Conservation (phyloP, 2,113 vertebrate species). For the Eptatretus burgeri region DNA sequence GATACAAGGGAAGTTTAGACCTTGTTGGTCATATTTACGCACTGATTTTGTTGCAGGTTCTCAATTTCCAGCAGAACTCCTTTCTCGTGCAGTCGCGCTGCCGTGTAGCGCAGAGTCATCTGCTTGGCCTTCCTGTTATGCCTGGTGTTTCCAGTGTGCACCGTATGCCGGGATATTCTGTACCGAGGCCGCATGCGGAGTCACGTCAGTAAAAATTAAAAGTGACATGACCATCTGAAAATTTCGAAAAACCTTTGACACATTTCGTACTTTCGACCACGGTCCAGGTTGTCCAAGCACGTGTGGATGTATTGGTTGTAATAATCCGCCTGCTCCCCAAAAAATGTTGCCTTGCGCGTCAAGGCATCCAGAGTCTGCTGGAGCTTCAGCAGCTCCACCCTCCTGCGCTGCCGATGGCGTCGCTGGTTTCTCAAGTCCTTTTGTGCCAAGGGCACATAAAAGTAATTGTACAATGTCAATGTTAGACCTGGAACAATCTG, state of each 20-base stretch:
- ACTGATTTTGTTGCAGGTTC: slow-evolving; percentile 70
- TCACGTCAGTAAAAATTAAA: too few relatives aligned
- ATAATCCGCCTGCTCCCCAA: slow-evolving; percentile 69
- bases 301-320: slow-evolving; percentile 95
- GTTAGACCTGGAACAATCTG: too few relatives aligned
- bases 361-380: slow-evolving; percentile 60
- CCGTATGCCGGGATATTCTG: too few relatives aligned
- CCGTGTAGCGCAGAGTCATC: slow-evolving; percentile 53
- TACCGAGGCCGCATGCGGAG: too few relatives aligned
- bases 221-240: too few relatives aligned
- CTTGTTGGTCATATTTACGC: too few relatives aligned
- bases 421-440: slow-evolving; percentile 95
- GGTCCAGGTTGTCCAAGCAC: slow-evolving; percentile 86
- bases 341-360: slow-evolving; percentile 63
- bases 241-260: too few relatives aligned
- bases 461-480: too few relatives aligned
- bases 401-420: slow-evolving; percentile 69
- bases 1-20: too few relatives aligned
- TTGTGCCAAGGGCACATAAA: too few relatives aligned
- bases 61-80: slow-evolving; percentile 80
- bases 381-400: slow-evolving; percentile 64
- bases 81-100: slow-evolving; percentile 73
- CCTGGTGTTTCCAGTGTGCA: too few relatives aligned
- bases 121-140: not conserved
- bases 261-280: slow-evolving; percentile 87